Evolutionary conservation across 2,797 vertebrate genomes (phyloP), one percentile per base, ranked within the genome.

Genomic region (Peromyscus nudipes): DNA sequence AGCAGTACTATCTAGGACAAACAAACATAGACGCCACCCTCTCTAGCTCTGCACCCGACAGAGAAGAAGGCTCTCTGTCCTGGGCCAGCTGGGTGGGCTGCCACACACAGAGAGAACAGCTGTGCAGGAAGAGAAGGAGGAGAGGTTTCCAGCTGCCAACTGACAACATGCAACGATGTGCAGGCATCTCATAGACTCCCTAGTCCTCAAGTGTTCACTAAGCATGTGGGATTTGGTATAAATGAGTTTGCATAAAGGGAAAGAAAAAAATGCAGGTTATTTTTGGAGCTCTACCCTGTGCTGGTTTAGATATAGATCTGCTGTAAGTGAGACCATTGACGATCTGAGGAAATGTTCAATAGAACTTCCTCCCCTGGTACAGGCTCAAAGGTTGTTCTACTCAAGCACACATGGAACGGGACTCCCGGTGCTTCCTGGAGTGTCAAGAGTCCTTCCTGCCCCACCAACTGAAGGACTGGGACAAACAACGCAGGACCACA

Each of bases 241-340:
- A 95, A 71, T 49, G 21, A 95, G 52, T 9, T 43, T 79, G 4
- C 40, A 57, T 7, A 75, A 86, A 46, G n/a, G 43, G 83, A 71
- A 71, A 60, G 23, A 19, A 77, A 82, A 46, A 64, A 85, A 77
- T 62, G 17, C 46, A 27, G 4, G 14, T 65, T 82, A 85, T 87
- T 43, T 80, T 79, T 34, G 29, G 88, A 89, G 93, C 71, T 67
- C 21, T 21, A 64, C 25, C 73, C 37, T 43, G 19, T 40, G 57
- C 52, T 29, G 34, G 65, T 95, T 91, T 94, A 65, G 90, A 94
- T 75, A 79, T 19, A 95, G 52, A 82, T 60, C 43, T 55, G 83
- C 62, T 89, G 71, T 64, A 89, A 83, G 86, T 67, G 37, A 84
- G 62, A 52, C 27, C 14, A 9, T 29, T n/a, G 21, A 55, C 67